These are phyloP conservation scores for Drosophila helvetica DNA, from an alignment of 2,888 invertebrate species.

Conservation along the genomic window DNA sequence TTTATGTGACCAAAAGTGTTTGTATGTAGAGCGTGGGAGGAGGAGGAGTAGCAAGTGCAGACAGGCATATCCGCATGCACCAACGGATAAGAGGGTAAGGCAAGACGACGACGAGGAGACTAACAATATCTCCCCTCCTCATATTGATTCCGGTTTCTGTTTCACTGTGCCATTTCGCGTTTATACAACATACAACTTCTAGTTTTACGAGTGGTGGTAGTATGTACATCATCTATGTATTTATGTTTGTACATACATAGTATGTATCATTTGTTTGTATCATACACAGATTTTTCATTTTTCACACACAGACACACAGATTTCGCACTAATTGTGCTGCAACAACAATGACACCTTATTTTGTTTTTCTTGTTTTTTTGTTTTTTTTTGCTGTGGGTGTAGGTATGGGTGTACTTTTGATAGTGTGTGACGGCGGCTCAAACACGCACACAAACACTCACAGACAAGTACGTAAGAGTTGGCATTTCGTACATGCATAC, in stretches of 20 bases:
- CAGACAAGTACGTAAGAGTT: slow-evolving; percentile 34
- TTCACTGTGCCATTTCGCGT: slow-evolving; percentile 67
- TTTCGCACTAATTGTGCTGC: slow-evolving; percentile 49
- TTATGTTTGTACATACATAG: slow-evolving; percentile 21
- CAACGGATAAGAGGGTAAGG: slow-evolving; percentile 2
- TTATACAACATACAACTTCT: slow-evolving; percentile 32
- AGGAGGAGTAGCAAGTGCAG: not conserved
- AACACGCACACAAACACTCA: not conserved
- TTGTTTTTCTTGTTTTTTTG: slow-evolving; percentile 16
- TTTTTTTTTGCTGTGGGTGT: slow-evolving; percentile 8
- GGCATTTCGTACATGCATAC: slow-evolving; percentile 33
- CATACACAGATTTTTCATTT: slow-evolving; percentile 46
- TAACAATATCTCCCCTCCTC: slow-evolving; percentile 37
- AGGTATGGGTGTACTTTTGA: slow-evolving; percentile 15
- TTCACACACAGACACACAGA: slow-evolving; percentile 37
- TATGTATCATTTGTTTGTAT: slow-evolving; percentile 32
- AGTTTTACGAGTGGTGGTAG: not conserved
- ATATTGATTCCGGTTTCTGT: slow-evolving; percentile 71
- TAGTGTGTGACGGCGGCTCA: slow-evolving; percentile 13
- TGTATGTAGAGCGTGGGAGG: not conserved
- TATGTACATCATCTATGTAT: slow-evolving; percentile 10
- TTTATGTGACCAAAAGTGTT: slow-evolving; percentile 6
- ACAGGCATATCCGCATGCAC: slow-evolving; percentile 10
- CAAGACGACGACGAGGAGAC: not conserved
- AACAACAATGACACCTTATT: slow-evolving; percentile 37